These are phyloP conservation scores for Melanerpes aurifrons DNA, from an alignment of 2,113 vertebrate genomes.

Conservation along the genomic window DNA sequence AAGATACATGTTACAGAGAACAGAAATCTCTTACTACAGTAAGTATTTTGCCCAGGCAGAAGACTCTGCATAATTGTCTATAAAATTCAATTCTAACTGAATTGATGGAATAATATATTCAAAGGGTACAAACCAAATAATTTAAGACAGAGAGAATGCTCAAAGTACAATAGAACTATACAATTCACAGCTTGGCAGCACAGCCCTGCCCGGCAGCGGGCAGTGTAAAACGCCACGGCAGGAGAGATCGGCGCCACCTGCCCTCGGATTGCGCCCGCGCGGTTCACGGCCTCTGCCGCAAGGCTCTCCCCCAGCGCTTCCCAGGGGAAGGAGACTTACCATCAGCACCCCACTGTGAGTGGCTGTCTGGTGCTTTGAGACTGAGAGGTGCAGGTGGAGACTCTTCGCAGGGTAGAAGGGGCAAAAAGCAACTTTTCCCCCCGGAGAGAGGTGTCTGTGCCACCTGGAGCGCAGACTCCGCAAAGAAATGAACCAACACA, in stretches of 20 bases:
- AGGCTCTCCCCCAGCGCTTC: neutral
- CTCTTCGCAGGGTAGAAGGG: neutral
- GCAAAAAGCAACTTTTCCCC: constrained; percentile 13
- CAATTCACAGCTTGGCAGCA: constrained; percentile 85
- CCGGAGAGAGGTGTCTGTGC: neutral
- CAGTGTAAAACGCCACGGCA: neutral
- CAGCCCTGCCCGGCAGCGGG: constrained; percentile 63
- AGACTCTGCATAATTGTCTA: constrained; percentile 84
- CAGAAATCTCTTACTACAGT: constrained; percentile 89
- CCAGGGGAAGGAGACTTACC: constrained; percentile 5
- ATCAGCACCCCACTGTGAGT: neutral
- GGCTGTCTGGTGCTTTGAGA: constrained; percentile 41
- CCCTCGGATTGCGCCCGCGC: neutral
- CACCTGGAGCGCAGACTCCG: constrained; percentile 19
- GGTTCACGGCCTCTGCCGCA: neutral
- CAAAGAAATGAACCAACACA: neutral
- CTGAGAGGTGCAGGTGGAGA: constrained; percentile 18
- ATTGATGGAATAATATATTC: constrained; percentile 84
- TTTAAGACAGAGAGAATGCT: constrained; percentile 73
- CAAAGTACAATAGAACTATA: constrained; percentile 78
- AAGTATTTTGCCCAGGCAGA: constrained; percentile 85
- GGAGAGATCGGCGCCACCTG: neutral
- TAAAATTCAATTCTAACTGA: constrained; percentile 90
- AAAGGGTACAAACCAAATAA: constrained; percentile 78
- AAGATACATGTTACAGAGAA: constrained; percentile 85